These are phyloP conservation scores for Prolemur simus DNA, from an alignment of 2,113 vertebrate species.

Conservation along the genomic window DNA sequence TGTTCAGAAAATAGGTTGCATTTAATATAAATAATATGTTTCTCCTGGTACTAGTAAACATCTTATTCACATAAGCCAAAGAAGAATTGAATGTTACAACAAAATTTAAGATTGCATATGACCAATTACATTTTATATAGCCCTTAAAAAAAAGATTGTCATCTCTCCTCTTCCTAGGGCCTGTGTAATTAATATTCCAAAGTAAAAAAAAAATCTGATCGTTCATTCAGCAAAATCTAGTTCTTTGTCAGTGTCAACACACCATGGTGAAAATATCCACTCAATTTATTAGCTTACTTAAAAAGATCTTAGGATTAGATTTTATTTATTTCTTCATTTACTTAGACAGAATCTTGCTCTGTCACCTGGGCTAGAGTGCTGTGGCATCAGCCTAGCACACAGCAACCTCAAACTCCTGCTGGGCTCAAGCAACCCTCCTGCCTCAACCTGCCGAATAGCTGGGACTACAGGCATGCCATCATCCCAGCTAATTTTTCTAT, in stretches of 20 bases:
- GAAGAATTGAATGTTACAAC: background rate
- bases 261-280: background rate
- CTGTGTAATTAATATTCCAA: background rate
- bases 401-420: too few species aligned
- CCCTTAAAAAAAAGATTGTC: background rate
- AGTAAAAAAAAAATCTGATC: background rate
- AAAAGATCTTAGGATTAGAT: background rate
- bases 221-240: background rate
- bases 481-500: too few species aligned
- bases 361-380: too few species aligned
- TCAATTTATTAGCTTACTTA: background rate
- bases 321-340: background rate
- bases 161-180: background rate
- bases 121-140: background rate
- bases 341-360: background rate
- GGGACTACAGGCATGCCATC: too few species aligned
- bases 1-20: background rate
- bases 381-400: too few species aligned
- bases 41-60: background rate
- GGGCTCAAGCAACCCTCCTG: too few species aligned
- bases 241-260: background rate
- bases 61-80: background rate
- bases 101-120: background rate
- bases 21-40: background rate
- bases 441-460: too few species aligned